phyloP scores from a whole-genome alignment of 2,797 vertebrate species.

The Squalus acanthias region DNA sequence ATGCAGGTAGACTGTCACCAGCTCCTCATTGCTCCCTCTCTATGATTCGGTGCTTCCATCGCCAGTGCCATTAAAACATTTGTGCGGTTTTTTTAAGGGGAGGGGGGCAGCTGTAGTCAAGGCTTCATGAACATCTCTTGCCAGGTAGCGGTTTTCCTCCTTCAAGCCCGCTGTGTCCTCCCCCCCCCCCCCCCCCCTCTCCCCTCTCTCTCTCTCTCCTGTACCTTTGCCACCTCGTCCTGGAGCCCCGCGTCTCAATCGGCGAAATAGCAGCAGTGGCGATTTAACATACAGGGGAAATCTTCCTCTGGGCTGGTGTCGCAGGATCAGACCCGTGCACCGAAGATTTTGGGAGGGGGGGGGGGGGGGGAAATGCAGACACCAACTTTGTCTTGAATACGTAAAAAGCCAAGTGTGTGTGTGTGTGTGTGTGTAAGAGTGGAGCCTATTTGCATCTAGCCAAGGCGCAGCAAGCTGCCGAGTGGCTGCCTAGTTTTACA shows the following conservation, averaged over 20 bases:
- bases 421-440: no score
- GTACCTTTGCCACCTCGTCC: constrained; percentile 23
- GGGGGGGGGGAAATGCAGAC: not conserved
- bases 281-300: no score
- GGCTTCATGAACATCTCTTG: not conserved
- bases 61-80: constrained; percentile 21
- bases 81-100: not conserved
- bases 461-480: not conserved
- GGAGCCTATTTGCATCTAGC: not conserved
- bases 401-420: not conserved
- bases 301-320: not conserved
- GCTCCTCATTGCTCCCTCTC: constrained; percentile 17
- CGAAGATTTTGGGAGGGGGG: not conserved
- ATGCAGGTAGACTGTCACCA: not conserved
- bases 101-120: not conserved
- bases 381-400: constrained; percentile 8
- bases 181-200: constrained; percentile 29
- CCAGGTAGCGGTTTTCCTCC: constrained; percentile 36
- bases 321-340: not conserved
- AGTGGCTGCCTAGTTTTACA: not conserved
- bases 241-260: not conserved
- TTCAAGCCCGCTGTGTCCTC: not conserved
- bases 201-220: constrained; percentile 53
- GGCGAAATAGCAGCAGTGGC: not conserved
- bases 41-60: constrained; percentile 32